Evolutionary conservation across 1,140 invertebrate species (phyloP).

Genomic region (Tigriopus japonicus): DNA sequence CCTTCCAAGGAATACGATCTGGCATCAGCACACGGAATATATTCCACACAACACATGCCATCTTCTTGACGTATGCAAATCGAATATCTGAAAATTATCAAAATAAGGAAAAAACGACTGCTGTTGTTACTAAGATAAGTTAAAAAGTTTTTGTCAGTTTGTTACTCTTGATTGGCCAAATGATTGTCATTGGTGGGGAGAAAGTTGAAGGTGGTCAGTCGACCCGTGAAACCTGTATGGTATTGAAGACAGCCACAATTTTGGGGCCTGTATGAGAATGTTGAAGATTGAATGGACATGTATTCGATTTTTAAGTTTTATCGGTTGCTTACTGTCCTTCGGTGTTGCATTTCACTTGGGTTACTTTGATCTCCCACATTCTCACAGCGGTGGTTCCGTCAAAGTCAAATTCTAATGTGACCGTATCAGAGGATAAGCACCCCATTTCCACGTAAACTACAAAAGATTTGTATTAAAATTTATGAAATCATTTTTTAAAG

Average conservation of each 20-base stretch:
- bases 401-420: background rate
- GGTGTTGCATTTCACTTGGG: conserved; percentile 4
- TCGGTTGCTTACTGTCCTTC: too few relatives aligned
- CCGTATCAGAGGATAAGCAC: background rate
- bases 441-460: conserved; percentile 10
- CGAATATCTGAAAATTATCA: background rate
- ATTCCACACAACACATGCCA: conserved; percentile 6
- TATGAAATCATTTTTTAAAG: too few relatives aligned
- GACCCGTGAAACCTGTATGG: background rate
- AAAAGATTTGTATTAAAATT: too few relatives aligned
- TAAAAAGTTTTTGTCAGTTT: background rate
- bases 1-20: background rate
- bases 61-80: background rate
- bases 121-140: background rate
- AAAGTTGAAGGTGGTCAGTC: conserved; percentile 6
- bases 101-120: too few relatives aligned
- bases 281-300: background rate
- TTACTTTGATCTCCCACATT: conserved; percentile 6
- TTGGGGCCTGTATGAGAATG: background rate
- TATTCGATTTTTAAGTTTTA: too few relatives aligned
- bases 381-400: background rate
- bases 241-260: conserved; percentile 1
- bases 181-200: background rate
- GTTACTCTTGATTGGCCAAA: conserved; percentile 1
- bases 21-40: background rate